phyloP scores from a whole-genome alignment of 2,113 vertebrate species.

The Microcebus ravelobensis region DNA sequence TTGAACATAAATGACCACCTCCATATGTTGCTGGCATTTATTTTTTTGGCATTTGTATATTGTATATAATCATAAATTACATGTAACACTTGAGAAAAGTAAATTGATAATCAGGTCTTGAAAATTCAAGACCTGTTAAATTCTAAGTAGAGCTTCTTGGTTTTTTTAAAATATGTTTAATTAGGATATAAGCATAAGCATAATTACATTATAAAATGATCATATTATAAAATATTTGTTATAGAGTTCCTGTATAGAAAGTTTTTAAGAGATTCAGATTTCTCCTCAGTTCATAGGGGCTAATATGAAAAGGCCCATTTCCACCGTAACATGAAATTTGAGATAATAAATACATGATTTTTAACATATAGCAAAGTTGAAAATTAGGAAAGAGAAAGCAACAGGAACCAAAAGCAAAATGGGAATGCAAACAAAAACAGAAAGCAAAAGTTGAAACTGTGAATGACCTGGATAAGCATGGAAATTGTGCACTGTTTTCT shows the following conservation, averaged over 20 bases:
- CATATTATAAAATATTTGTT: not conserved
- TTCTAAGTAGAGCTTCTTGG: not conserved
- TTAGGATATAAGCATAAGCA: not conserved
- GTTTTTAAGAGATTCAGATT: not conserved
- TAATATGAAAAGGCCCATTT: not conserved
- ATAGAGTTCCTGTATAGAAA: not conserved
- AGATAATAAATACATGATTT: not conserved
- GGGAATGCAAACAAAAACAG: not conserved
- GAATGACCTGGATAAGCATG: not conserved
- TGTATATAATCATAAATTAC: slow-evolving; percentile 47
- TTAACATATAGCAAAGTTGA: not conserved
- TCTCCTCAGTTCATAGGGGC: not conserved
- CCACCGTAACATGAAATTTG: not conserved
- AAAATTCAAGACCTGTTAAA: not conserved
- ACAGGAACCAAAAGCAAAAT: not conserved
- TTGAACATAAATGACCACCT: slow-evolving; percentile 70
- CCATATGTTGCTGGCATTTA: slow-evolving; percentile 66
- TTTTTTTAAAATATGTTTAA: not conserved
- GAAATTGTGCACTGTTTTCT: not conserved
- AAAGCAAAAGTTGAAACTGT: not conserved
- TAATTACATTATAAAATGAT: not conserved
- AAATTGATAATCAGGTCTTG: not conserved
- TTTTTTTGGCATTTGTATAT: slow-evolving; percentile 55
- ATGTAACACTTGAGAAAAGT: not conserved
- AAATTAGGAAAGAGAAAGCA: not conserved